Conservation (phyloP, 2,797 vertebrate genomes). For the Cephalopachus bancanus region DNA sequence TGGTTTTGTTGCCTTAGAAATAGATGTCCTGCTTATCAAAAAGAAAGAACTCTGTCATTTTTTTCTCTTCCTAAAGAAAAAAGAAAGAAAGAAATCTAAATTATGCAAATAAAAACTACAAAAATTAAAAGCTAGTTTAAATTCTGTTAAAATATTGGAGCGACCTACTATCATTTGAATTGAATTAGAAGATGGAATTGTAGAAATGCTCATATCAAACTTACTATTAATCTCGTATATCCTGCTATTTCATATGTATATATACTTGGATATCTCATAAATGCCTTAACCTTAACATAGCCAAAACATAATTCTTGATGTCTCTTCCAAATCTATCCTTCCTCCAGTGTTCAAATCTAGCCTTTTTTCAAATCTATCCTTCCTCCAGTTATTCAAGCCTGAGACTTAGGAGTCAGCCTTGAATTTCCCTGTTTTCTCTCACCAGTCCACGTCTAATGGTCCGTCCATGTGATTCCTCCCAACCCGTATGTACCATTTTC, state of each 20-base stretch:
- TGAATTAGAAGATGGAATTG: not conserved
- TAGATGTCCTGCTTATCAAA: not conserved
- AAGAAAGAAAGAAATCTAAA: not conserved
- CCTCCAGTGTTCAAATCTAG: not conserved
- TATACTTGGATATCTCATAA: not conserved
- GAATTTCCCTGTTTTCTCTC: not conserved
- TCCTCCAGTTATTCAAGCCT: not conserved
- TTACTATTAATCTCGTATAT: not conserved
- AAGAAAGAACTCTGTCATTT: not conserved
- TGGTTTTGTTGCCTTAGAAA: constrained; percentile 1
- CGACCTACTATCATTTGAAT: not conserved
- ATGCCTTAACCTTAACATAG: not conserved
- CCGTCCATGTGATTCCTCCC: not conserved
- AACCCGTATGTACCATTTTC: not conserved
- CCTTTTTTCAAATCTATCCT: not conserved
- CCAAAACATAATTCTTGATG: not conserved
- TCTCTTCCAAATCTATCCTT: not conserved
- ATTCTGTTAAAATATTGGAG: not conserved
- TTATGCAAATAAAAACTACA: not conserved
- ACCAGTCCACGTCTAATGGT: not conserved
- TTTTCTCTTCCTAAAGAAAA: not conserved
- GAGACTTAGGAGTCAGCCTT: not conserved
- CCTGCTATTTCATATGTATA: not conserved
- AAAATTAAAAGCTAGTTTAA: not conserved
- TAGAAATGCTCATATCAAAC: not conserved